A percentile compares a stretch with the other conserved stretches of the same genome.
Conservation (phyloP, 2,888 invertebrate genomes). For the Sepiola atlantica region DNA sequence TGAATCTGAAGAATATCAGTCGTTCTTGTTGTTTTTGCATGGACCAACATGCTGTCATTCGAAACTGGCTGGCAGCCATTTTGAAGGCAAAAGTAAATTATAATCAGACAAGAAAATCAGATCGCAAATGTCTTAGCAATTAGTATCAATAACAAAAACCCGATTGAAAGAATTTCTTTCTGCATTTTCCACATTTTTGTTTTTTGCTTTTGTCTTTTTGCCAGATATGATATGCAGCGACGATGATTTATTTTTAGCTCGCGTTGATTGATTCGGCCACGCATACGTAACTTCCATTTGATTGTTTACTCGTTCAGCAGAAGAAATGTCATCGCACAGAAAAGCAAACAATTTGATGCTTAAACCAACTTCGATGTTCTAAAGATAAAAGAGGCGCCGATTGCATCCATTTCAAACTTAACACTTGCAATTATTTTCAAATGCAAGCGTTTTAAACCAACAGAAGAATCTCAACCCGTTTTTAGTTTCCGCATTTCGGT, state of each 20-base stretch:
- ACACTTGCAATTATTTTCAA: too few species aligned
- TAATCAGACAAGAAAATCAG: neutral
- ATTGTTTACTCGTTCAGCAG: neutral
- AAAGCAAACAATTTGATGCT: neutral
- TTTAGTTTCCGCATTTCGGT: neutral
- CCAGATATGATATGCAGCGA: slow-evolving; percentile 3
- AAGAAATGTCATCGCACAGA: neutral
- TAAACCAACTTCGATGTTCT: neutral
- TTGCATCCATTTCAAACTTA: too few species aligned
- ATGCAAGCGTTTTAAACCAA: too few species aligned
- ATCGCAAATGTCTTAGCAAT: neutral
- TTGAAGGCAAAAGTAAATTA: neutral
- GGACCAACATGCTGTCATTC: neutral
- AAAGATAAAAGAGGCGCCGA: neutral
- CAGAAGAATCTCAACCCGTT: too few species aligned
- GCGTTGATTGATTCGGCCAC: neutral
- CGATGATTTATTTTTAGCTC: neutral
- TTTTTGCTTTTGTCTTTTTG: neutral
- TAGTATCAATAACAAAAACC: neutral
- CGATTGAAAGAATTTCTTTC: neutral
- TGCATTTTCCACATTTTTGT: neutral
- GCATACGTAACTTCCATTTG: neutral
- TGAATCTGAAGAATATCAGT: too few species aligned
- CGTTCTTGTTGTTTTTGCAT: neutral
- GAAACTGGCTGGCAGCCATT: neutral